Conservation (phyloP, 2,888 invertebrate genomes). For the Eupithecia subfuscata region DNA sequence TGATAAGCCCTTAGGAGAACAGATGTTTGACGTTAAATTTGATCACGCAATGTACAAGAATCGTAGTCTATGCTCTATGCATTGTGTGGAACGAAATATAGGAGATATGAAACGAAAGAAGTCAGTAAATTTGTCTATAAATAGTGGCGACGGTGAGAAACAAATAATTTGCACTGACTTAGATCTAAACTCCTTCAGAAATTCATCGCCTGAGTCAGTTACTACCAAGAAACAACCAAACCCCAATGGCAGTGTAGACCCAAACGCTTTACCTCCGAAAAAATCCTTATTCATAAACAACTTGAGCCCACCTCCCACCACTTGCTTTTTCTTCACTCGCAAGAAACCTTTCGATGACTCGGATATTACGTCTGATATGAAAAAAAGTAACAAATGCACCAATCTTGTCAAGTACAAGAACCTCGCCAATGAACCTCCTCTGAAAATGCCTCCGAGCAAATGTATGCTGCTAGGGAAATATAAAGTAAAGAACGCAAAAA, state of each 20-base stretch:
- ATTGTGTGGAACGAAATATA: slow-evolving; percentile 50
- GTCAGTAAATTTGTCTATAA: slow-evolving; percentile 47
- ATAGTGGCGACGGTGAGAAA: slow-evolving; percentile 57
- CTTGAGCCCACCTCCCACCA: slow-evolving; percentile 47
- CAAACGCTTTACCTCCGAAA: background rate
- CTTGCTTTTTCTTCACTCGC: slow-evolving; percentile 59
- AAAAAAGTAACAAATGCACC: slow-evolving; percentile 69
- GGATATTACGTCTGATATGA: slow-evolving; percentile 51
- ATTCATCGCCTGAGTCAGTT: slow-evolving; percentile 33
- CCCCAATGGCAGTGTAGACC: background rate
- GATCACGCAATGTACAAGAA: slow-evolving; percentile 18
- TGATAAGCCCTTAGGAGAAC: slow-evolving; percentile 31
- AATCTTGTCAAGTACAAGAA: slow-evolving; percentile 73
- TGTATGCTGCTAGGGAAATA: slow-evolving; percentile 63
- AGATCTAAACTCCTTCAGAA: slow-evolving; percentile 54
- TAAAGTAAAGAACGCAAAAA: slow-evolving; percentile 42
- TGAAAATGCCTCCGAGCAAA: slow-evolving; percentile 60
- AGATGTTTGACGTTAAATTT: slow-evolving; percentile 35
- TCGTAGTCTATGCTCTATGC: slow-evolving; percentile 61
- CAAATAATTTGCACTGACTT: slow-evolving; percentile 62
- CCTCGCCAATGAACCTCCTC: slow-evolving; percentile 59
- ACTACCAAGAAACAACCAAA: slow-evolving; percentile 44
- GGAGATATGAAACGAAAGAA: slow-evolving; percentile 40
- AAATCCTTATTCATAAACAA: slow-evolving; percentile 39
- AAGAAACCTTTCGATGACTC: slow-evolving; percentile 42